Evolutionary conservation across 2,113 vertebrate genomes (phyloP).

Genomic region (Abramis brama): DNA sequence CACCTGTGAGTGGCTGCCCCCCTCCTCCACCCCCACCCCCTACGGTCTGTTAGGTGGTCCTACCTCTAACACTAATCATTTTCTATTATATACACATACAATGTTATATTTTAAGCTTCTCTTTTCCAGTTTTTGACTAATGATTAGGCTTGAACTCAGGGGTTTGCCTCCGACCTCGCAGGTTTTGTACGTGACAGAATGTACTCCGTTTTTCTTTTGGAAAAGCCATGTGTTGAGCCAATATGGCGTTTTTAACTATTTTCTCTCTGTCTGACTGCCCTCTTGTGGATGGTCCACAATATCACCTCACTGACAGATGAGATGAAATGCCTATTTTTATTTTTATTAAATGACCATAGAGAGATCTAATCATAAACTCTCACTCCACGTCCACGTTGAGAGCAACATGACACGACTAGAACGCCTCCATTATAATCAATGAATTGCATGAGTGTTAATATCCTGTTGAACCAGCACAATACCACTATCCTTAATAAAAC

Average conservation of each 20-base stretch:
- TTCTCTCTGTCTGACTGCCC: slow-evolving; percentile 47
- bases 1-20: slow-evolving; percentile 81
- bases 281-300: slow-evolving; percentile 46
- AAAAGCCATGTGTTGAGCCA: background rate
- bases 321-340: background rate
- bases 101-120: slow-evolving; percentile 14
- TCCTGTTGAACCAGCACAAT: background rate
- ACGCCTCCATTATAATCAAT: background rate
- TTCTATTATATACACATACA: background rate
- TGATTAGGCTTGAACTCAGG: slow-evolving; percentile 41
- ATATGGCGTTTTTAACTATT: background rate
- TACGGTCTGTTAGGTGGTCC: background rate
- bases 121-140: slow-evolving; percentile 1
- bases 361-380: background rate
- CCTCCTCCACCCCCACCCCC: slow-evolving; percentile 27
- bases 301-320: slow-evolving; percentile 16
- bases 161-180: background rate
- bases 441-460: background rate
- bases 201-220: background rate
- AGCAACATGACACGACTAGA: background rate
- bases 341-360: background rate
- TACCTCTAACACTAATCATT: slow-evolving; percentile 26
- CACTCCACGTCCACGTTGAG: background rate
- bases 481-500: background rate
- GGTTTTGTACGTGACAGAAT: background rate